Conservation (phyloP, 2,888 invertebrate species). For the Sinhomidia bicolor region DNA sequence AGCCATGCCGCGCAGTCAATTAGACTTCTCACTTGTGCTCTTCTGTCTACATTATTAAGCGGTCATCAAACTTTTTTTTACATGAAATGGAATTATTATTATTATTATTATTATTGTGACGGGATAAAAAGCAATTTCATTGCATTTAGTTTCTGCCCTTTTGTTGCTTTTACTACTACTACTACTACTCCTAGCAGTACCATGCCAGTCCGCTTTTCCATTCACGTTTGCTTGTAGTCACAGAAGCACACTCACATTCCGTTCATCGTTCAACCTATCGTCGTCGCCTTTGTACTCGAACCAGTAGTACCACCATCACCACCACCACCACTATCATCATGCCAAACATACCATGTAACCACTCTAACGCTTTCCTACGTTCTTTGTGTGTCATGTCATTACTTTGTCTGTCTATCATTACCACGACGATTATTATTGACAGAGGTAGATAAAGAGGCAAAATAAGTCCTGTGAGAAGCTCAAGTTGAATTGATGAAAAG, state of each 20-base stretch:
- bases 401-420: slow-evolving; percentile 54
- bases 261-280: not conserved
- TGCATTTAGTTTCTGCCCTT: not conserved
- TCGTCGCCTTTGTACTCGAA: not conserved
- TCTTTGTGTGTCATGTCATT: slow-evolving; percentile 35
- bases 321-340: too few species aligned
- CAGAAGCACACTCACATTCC: not conserved
- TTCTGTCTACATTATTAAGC: slow-evolving; percentile 50
- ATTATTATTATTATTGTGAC: too few species aligned
- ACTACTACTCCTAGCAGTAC: too few species aligned
- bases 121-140: slow-evolving; percentile 14
- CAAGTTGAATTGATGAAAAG: slow-evolving; percentile 57
- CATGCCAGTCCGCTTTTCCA: not conserved
- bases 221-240: not conserved
- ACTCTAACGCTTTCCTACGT: not conserved
- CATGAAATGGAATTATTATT: not conserved
- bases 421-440: slow-evolving; percentile 55
- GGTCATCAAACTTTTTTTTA: slow-evolving; percentile 68
- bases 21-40: slow-evolving; percentile 32
- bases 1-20: slow-evolving; percentile 29
- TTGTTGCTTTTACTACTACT: slow-evolving; percentile 13
- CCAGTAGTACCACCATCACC: not conserved
- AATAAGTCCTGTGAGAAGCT: not conserved
- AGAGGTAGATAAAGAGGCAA: slow-evolving; percentile 22
- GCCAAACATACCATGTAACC: not conserved